These are phyloP conservation scores for Dynastes tityus DNA, from an alignment of 2,888 invertebrate species.

Conservation along the genomic window DNA sequence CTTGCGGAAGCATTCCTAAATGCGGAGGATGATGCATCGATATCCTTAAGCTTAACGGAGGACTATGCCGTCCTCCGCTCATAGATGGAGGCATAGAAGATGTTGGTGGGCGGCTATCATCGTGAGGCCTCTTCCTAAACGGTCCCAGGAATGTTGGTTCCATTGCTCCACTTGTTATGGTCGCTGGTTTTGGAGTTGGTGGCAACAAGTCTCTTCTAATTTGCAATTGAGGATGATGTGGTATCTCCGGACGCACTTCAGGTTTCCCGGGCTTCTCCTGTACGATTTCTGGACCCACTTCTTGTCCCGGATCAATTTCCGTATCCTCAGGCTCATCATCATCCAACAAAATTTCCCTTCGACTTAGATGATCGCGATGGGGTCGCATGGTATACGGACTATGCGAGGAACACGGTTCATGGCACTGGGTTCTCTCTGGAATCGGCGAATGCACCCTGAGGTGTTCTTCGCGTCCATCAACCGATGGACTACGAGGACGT, in stretches of 20 bases:
- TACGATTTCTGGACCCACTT: constrained; percentile 68
- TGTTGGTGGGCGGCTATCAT: constrained; percentile 69
- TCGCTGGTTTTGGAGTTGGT: constrained; percentile 67
- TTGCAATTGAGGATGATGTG: constrained; percentile 73
- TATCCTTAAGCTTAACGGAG: constrained; percentile 65
- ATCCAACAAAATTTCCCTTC: constrained; percentile 67
- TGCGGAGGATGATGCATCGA: constrained; percentile 58
- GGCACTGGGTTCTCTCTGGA: constrained; percentile 81
- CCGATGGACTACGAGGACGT: constrained; percentile 65
- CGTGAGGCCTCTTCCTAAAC: constrained; percentile 75
- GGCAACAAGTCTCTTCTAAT: constrained; percentile 84
- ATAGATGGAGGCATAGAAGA: constrained; percentile 63
- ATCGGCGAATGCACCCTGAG: constrained; percentile 71
- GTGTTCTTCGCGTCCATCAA: constrained; percentile 65
- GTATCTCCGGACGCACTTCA: constrained; percentile 68
- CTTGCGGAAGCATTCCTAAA: constrained; percentile 59
- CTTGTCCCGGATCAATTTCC: constrained; percentile 69
- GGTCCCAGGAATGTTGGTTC: constrained; percentile 72
- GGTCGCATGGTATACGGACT: constrained; percentile 84
- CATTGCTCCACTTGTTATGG: constrained; percentile 70
- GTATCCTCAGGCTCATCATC: constrained; percentile 66
- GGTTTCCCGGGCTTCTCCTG: constrained; percentile 78
- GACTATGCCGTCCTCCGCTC: constrained; percentile 65
- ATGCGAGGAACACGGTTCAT: constrained; percentile 69
- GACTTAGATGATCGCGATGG: constrained; percentile 71